Percentiles rank a stretch among this genome's conserved stretches.
Evolutionary conservation across 92 coral and sea anemone genomes (phyloP).

Genomic region (Heteractis magnifica): DNA sequence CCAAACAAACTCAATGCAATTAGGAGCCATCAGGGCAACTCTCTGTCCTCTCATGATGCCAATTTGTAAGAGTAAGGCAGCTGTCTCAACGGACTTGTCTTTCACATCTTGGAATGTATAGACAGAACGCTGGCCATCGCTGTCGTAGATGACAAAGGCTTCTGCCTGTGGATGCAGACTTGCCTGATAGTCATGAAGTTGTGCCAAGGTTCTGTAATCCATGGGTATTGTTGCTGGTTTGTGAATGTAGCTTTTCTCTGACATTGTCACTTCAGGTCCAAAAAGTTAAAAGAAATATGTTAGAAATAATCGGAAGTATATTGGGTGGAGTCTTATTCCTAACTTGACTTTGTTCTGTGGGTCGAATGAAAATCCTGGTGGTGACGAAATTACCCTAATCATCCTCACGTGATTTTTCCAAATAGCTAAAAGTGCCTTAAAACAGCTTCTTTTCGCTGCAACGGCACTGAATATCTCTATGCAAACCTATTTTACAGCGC

Average conservation of each 20-base stretch:
- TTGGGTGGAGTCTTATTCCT: too few relatives aligned
- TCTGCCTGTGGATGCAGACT: not conserved
- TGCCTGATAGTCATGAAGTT: slow-evolving; percentile 6
- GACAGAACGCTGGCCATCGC: not conserved
- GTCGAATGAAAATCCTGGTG: too few relatives aligned
- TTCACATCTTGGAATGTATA: not conserved
- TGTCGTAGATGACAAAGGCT: slow-evolving; percentile 19
- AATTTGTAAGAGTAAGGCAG: not conserved
- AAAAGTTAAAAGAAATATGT: too few relatives aligned
- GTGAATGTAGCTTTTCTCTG: slow-evolving; percentile 14
- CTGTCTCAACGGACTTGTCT: not conserved
- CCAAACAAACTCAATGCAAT: not conserved
- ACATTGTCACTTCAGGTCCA: not conserved
- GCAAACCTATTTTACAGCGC: too few relatives aligned
- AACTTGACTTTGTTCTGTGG: too few relatives aligned
- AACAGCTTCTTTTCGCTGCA: too few relatives aligned
- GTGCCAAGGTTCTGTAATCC: slow-evolving; percentile 3
- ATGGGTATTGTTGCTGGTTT: not conserved
- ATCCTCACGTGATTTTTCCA: too few relatives aligned
- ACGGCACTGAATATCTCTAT: too few relatives aligned
- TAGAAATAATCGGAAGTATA: too few relatives aligned
- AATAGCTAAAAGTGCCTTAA: too few relatives aligned
- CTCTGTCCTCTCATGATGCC: not conserved
- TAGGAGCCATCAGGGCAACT: not conserved
- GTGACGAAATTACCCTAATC: too few relatives aligned